Evolutionary conservation across 2,113 vertebrate species (phyloP), one percentile per base, ranked within the genome.

Genomic region (Sylvietta virens): DNA sequence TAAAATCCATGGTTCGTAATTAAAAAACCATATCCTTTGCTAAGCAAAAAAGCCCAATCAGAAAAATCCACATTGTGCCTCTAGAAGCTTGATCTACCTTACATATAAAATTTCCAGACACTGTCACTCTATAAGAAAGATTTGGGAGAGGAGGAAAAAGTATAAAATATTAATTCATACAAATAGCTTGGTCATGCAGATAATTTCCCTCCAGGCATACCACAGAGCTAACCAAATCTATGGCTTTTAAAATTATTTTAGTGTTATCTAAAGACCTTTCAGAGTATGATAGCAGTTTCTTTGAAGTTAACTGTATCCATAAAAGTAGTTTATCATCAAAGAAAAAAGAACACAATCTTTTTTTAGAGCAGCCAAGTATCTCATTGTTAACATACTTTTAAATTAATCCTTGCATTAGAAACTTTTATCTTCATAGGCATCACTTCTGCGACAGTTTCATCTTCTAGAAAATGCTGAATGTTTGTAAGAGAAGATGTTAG

Each of bases 341-440:
- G 90, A 94, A 92, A 90, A 9, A 81, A 90, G 73, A 78, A 81
- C 10, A 62, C 40, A 65, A 4, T 72, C 69, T 73, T 65, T 65
- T 77, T 65, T 78, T 80, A 81, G 57, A 95, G 86, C 27, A 92
- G 39, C 26, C 92, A 95, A 93, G 70, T 51, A 91, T 40, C 70
- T 93, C 39, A 45, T 24, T 86, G 82, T 92, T 84, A 90, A 97
- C 96, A 74, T 98, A 99, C 99, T 98, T 99, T 99, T 81, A 99
- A 94, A 95, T 99, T 98, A 94, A 99, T 97, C 89, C 97, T 98
- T n/a, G 98, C 97, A 96, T 99, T 98, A 93, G 97, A 98, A 97
- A 99, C 96, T 85, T 98, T 98, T 97, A 99, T 99, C 97, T 99
- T 98, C 99, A 99, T 99, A 76, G 99, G 99, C 97, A 99, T 98